Evolutionary conservation across 2,113 vertebrate species (phyloP).

Genomic region (Lasiurus cinereus): DNA sequence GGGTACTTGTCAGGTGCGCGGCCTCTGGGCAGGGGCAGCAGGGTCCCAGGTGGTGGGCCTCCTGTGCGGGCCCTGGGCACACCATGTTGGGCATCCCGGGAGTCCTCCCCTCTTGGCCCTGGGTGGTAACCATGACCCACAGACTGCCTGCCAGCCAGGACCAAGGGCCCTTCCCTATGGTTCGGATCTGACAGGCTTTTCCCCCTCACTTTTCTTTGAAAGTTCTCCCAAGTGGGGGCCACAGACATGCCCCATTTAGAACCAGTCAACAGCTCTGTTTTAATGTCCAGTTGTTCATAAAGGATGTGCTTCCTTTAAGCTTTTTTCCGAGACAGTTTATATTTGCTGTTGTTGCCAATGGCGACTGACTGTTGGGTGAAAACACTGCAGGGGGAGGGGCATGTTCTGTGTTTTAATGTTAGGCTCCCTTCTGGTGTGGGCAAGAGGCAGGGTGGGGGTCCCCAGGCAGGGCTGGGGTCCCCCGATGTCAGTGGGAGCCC

Average conservation of each 20-base stretch:
- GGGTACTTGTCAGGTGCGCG: neutral
- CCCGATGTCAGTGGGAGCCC: neutral
- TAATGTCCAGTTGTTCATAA: neutral
- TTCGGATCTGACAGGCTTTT: too few species aligned
- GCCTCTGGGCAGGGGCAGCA: neutral
- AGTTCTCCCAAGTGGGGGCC: neutral
- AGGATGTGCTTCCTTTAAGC: neutral
- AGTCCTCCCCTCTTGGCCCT: neutral
- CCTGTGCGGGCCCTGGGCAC: neutral
- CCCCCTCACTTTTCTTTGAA: neutral
- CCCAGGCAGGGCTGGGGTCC: neutral
- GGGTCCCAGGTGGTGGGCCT: neutral
- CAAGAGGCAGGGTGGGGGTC: neutral
- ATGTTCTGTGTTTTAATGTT: neutral
- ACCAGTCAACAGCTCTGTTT: neutral
- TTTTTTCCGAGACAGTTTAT: neutral
- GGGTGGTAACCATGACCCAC: accelerated
- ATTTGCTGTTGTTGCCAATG: neutral
- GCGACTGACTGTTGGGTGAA: neutral
- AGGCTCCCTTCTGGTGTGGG: neutral
- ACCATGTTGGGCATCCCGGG: neutral
- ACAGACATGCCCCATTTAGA: neutral
- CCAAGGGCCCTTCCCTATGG: accelerated
- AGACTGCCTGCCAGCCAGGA: neutral
- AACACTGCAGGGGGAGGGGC: neutral